Conservation (phyloP, 2,113 vertebrate genomes). For the Neodontobutis hainanensis region DNA sequence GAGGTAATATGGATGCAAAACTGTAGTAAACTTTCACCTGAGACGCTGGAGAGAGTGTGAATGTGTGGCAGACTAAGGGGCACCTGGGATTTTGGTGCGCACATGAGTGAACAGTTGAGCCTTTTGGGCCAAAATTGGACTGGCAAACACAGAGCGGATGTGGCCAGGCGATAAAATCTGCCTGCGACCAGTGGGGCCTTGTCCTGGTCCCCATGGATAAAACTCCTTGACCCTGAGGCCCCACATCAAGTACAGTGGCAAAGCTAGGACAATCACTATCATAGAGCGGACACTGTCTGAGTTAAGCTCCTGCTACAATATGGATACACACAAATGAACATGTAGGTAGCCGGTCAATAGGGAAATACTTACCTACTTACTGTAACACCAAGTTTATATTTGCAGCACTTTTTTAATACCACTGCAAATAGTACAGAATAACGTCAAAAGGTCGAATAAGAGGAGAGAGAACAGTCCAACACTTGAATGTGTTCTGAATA, state of each 20-base stretch:
- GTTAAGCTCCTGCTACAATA: no score
- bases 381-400: conserved; percentile 24
- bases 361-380: conserved; percentile 25
- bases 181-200: conserved; percentile 50
- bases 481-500: conserved; percentile 29
- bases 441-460: conserved; percentile 41
- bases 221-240: conserved; percentile 49
- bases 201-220: conserved; percentile 29
- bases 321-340: no score
- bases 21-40: conserved; percentile 45
- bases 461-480: conserved; percentile 9
- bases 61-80: conserved; percentile 40
- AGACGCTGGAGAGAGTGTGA: conserved; percentile 39
- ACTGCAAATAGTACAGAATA: conserved; percentile 59
- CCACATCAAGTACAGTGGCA: conserved; percentile 16
- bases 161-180: conserved; percentile 58
- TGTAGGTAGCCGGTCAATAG: background rate
- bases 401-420: conserved; percentile 58
- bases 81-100: conserved; percentile 59
- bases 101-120: conserved; percentile 60
- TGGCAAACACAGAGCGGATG: conserved; percentile 50
- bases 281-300: background rate
- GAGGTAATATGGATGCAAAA: conserved; percentile 40
- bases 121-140: conserved; percentile 62
- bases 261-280: conserved; percentile 20